phyloP scores from a whole-genome alignment of 2,888 invertebrate species.

The Melieria crassipennis region DNA sequence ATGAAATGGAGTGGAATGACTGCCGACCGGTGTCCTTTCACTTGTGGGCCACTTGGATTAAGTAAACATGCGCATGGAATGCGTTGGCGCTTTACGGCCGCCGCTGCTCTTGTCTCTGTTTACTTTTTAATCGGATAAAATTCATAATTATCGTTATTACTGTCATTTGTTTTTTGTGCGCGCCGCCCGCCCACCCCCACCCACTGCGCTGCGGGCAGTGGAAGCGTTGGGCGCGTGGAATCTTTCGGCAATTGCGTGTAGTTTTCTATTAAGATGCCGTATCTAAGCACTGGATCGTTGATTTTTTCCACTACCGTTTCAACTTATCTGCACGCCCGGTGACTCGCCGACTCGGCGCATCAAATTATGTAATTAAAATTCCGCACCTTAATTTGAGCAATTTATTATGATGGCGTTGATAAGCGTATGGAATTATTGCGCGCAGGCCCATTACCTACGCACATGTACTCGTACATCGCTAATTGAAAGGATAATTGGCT shows the following conservation, averaged over 20 bases:
- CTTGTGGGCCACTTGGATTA: conserved; percentile 7
- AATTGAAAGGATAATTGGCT: conserved; percentile 28
- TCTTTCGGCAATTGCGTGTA: conserved; percentile 53
- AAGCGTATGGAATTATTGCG: conserved; percentile 30
- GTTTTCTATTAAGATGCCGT: conserved; percentile 61
- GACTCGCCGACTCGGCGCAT: conserved; percentile 15
- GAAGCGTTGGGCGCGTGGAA: too few relatives aligned
- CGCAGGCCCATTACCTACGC: not conserved
- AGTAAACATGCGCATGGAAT: conserved; percentile 34
- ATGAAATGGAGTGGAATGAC: not conserved
- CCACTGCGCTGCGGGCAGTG: too few relatives aligned
- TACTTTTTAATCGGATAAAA: conserved; percentile 64
- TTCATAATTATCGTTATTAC: conserved; percentile 67
- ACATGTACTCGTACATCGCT: not conserved
- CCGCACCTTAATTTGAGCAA: conserved; percentile 62
- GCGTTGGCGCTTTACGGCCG: conserved; percentile 29
- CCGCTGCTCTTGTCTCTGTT: conserved; percentile 41
- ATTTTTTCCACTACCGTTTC: not conserved
- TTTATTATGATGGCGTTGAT: conserved; percentile 54
- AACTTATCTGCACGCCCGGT: not conserved
- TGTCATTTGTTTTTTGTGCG: conserved; percentile 53
- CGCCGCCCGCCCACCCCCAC: conserved; percentile 4
- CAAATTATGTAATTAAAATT: conserved; percentile 65
- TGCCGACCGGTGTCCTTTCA: not conserved
- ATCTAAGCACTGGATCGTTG: conserved; percentile 44